Conservation (phyloP, 2,888 invertebrate genomes). For the Dryocosmus kuriphilus region DNA sequence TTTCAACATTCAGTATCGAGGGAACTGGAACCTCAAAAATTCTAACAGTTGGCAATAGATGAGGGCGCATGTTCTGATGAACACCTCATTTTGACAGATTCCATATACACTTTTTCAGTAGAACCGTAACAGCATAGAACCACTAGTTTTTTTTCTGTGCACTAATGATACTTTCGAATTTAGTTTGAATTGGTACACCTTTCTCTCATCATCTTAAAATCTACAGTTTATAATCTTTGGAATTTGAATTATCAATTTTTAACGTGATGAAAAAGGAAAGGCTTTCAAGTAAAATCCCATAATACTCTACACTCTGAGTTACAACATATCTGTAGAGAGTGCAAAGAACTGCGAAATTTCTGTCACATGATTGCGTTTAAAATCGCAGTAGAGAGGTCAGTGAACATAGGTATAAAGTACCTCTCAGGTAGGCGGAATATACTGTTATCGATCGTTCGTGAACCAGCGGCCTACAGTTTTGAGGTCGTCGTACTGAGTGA, state of each 20-base stretch:
- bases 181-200: too few relatives aligned
- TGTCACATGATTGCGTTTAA: conserved; percentile 29
- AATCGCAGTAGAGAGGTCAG: conserved; percentile 29
- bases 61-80: too few relatives aligned
- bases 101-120: too few relatives aligned
- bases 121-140: too few relatives aligned
- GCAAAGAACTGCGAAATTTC: conserved; percentile 22
- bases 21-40: too few relatives aligned
- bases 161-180: too few relatives aligned
- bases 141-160: too few relatives aligned
- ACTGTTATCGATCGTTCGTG: conserved; percentile 17
- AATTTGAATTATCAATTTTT: background rate
- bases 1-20: too few relatives aligned
- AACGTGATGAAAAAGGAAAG: background rate
- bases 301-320: background rate
- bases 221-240: background rate
- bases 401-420: background rate
- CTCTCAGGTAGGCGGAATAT: conserved; percentile 28
- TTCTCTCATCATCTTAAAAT: too few relatives aligned
- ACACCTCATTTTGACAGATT: too few relatives aligned
- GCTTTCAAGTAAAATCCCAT: background rate
- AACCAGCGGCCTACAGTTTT: conserved; percentile 32
- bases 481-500: conserved; percentile 29
- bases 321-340: background rate
- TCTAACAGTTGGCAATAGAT: too few relatives aligned